These are phyloP conservation scores for Tapirus terrestris DNA, from an alignment of 2,113 vertebrate species.

Conservation along the genomic window DNA sequence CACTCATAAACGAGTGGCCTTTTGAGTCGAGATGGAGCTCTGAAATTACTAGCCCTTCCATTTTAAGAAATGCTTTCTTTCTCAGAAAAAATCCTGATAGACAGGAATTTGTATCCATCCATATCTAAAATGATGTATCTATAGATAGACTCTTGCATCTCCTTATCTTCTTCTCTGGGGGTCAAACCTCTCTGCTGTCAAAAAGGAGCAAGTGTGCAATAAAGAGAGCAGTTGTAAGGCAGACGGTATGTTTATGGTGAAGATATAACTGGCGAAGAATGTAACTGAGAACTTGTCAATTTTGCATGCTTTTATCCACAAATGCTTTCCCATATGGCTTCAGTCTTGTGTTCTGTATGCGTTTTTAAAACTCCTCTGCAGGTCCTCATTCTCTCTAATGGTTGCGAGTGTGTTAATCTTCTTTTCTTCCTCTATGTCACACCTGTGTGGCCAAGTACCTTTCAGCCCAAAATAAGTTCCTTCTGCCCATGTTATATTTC, in stretches of 20 bases:
- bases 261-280: not conserved
- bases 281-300: constrained; percentile 8
- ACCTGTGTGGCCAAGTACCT: not conserved
- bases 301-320: constrained; percentile 39
- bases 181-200: not conserved
- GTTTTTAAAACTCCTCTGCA: constrained; percentile 21
- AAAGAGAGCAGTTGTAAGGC: not conserved
- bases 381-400: not conserved
- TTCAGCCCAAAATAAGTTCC: not conserved
- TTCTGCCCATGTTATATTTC: not conserved
- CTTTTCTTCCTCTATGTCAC: not conserved
- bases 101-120: not conserved
- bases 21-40: not conserved
- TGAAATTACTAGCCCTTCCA: not conserved
- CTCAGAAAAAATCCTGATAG: not conserved
- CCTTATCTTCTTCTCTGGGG: not conserved
- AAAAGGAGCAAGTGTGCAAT: not conserved
- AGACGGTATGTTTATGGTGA: not conserved
- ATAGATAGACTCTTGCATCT: not conserved
- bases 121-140: not conserved
- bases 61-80: not conserved
- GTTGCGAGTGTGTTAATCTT: not conserved
- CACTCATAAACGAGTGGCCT: not conserved
- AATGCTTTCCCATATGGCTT: constrained; percentile 35
- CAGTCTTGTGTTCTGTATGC: not conserved